These are phyloP conservation scores for Trachymyrmex cornetzi DNA, from an alignment of 1,140 invertebrate genomes.

Conservation along the genomic window DNA sequence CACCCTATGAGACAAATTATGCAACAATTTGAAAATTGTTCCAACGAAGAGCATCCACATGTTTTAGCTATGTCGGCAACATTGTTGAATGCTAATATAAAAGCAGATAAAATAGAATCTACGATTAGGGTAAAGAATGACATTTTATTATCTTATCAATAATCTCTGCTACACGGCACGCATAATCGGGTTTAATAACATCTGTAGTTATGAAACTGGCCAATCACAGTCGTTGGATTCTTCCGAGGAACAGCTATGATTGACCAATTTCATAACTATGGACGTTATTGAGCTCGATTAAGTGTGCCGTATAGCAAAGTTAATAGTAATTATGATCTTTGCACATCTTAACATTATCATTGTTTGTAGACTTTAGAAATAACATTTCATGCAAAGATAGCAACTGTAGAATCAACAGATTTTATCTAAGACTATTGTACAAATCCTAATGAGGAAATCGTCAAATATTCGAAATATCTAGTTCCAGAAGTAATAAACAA, in stretches of 20 bases:
- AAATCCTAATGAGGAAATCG: constrained; percentile 87
- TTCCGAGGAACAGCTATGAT: too few species aligned
- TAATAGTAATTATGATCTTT: constrained; percentile 4
- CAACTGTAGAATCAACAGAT: constrained; percentile 90
- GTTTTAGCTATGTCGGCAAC: constrained; percentile 95
- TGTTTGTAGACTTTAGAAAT: constrained; percentile 89
- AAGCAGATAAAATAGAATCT: constrained; percentile 86
- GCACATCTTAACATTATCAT: not conserved
- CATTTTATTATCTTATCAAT: too few species aligned
- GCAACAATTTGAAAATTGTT: constrained; percentile 87
- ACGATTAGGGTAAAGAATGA: constrained; percentile 72
- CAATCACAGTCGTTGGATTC: too few species aligned
- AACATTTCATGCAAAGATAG: constrained; percentile 91
- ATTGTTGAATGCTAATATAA: constrained; percentile 92
- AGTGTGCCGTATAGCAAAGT: too few species aligned
- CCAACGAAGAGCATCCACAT: constrained; percentile 87
- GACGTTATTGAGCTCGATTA: too few species aligned
- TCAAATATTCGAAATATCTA: constrained; percentile 70
- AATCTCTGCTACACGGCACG: too few species aligned
- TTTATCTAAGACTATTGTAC: constrained; percentile 89
- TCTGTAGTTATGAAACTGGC: too few species aligned
- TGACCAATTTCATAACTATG: too few species aligned
- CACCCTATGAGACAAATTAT: constrained; percentile 93
- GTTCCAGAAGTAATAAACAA: constrained; percentile 48
- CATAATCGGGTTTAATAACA: too few species aligned